phyloP scores from a whole-genome alignment of 1,140 invertebrate genomes.

The Wiebesia pumilae region DNA sequence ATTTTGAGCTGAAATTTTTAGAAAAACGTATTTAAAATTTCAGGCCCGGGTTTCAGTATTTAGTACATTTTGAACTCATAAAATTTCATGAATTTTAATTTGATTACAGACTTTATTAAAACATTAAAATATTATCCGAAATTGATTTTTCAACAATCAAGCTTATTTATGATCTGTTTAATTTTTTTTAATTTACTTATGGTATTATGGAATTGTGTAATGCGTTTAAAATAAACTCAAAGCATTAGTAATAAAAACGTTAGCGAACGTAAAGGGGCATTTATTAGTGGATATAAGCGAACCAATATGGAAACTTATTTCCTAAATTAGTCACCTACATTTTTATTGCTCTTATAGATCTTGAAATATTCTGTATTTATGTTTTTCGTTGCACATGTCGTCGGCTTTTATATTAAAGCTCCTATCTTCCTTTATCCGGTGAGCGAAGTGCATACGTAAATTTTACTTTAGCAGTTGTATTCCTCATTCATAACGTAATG shows the following conservation, averaged over 20 bases:
- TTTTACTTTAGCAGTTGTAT: slow-evolving; percentile 49
- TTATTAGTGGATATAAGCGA: not conserved
- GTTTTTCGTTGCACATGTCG: not conserved
- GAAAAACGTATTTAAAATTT: slow-evolving; percentile 22
- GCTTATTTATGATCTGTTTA: not conserved
- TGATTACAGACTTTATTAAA: not conserved
- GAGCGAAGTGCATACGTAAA: slow-evolving; percentile 56
- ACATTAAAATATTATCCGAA: not conserved
- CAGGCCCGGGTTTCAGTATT: not conserved
- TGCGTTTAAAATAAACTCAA: not conserved
- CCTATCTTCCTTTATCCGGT: slow-evolving; percentile 49
- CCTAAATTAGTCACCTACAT: not conserved
- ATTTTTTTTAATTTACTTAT: not conserved
- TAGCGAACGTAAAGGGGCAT: not conserved
- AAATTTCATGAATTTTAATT: slow-evolving; percentile 2
- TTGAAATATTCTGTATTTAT: too few species aligned
- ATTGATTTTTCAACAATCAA: not conserved
- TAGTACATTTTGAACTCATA: not conserved
- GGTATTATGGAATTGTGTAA: too few species aligned
- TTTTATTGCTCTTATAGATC: slow-evolving; percentile 15
- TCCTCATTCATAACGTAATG: slow-evolving; percentile 43
- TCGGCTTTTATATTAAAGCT: slow-evolving; percentile 50
- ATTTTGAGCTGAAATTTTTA: not conserved
- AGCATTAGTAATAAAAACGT: not conserved
- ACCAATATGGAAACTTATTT: not conserved